Evolutionary conservation across 2,888 invertebrate genomes (phyloP), one percentile per base, ranked within the genome.

Genomic region (Leptodirus hochenwartii): DNA sequence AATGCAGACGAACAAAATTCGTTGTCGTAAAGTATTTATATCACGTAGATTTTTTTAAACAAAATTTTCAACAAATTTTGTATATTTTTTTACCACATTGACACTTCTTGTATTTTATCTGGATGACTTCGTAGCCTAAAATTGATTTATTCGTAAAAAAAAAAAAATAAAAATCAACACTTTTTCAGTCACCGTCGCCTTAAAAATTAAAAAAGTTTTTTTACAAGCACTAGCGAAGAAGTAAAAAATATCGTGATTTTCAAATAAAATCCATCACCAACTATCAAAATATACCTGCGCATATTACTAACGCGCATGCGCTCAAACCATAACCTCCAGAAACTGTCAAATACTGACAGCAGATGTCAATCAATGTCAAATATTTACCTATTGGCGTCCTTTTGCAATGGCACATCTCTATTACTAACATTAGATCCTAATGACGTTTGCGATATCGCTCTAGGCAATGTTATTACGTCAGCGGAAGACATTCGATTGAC

Each of bases 361-460:
- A 27, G 8, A 17, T 32, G 22, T 25, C 9, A 27, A 20, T 14
- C 17, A 15, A 13, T 16, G 17, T 26, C 4, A 25, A 25, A 51
- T 28, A 26, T 17, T 30, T 39, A 46, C 46, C 46, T 48, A 20
- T 43, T 37, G 31, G 43, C 54, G 34, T 58, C 56, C 44, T 54
- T 56, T 37, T 42, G 50, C 27, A 46, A 60, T 50, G 50, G 48
- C 40, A 57, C 49, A 31, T 54, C 51, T 31, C 49, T 66, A 52
- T 58, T 66, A 49, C 57, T 64, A 35, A 58, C 59, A 46, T 67
- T 69, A 27, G 72, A 71, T 13, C 64, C 64, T 32, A 65, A 34
- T 4, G 47, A 47, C 23, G 43, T 45, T 26, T 44, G 43, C 46
- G 45, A 73, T 57, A 55, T 57, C 47, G 36, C 30, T 22, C 39